These are phyloP conservation scores for Serinus canaria DNA, from an alignment of 2,113 vertebrate species.

Conservation along the genomic window DNA sequence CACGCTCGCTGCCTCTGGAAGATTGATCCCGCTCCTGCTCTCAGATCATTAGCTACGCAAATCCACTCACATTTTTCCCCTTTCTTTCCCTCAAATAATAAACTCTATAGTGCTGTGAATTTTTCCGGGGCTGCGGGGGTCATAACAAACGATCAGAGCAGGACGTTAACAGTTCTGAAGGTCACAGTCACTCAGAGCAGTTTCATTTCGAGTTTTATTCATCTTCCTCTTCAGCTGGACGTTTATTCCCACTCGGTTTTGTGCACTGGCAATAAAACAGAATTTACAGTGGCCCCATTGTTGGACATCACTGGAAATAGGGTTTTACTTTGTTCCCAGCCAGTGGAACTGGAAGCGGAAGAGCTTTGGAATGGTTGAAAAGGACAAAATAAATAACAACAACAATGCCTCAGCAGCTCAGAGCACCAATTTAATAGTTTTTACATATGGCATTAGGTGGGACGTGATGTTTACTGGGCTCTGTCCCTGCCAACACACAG, in stretches of 20 bases:
- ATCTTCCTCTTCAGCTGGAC: neutral
- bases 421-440: neutral
- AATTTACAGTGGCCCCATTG: neutral
- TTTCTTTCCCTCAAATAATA: neutral
- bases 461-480: neutral
- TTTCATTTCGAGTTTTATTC: slow-evolving; percentile 29
- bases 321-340: neutral
- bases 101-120: neutral
- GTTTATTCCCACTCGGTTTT: neutral
- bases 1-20: neutral
- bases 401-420: neutral
- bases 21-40: neutral
- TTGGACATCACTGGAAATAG: neutral
- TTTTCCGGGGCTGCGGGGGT: neutral
- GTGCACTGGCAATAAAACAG: neutral
- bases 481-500: neutral
- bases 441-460: neutral
- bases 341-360: neutral
- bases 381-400: neutral
- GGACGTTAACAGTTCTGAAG: slow-evolving; percentile 28
- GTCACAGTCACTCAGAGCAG: slow-evolving; percentile 11
- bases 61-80: neutral
- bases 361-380: neutral
- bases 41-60: neutral
- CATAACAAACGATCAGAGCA: neutral